Evolutionary conservation across 1,140 invertebrate species (phyloP), one percentile per base, ranked within the genome.

Genomic region (Chionoecetes opilio): DNA sequence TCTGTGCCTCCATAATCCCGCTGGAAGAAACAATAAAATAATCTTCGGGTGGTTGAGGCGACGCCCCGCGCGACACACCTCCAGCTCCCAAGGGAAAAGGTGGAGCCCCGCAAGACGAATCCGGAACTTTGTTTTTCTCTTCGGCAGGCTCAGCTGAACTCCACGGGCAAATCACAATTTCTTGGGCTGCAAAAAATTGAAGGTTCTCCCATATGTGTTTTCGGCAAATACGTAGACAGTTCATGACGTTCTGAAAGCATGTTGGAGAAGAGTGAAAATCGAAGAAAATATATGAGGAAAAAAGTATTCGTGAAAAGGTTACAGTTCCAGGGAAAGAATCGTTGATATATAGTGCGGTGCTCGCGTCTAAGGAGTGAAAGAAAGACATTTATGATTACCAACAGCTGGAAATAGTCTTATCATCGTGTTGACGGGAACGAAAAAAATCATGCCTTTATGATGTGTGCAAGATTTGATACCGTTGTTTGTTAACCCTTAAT

Each of bases 81-180:
- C 63, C 63, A 26, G n/a, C 63, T 75, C 63, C 63, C 21, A 11
- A n/a, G n/a, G 63, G 63, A 75, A 75, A 75, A 75, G 63, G 21
- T 75, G 63, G 63, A 75, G 63, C n/a, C n/a, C n/a, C 63, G n/a
- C n/a, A 75, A n/a, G 63, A n/a, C n/a, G 63, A 75, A 75, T 75
- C 63, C n/a, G n/a, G 21, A 21, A 75, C 21, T n/a, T 75, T 75
- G n/a, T 75, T 75, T 75, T 75, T 75, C 63, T 75, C n/a, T n/a
- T n/a, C n/a, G 21, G 6, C 9, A 75, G 63, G 21, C 63, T 75
- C 63, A n/a, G 63, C 21, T 53, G 46, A 53, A 53, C 46, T 53
- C 46, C 46, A 17, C 46, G 46, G 46, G 46, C 46, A 11, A 17
- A 53, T 53, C 21, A 53, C 46, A 53, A 53, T 53, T 53, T 53